Evolutionary conservation across 2,888 invertebrate species (phyloP), one percentile per base, ranked within the genome.

Genomic region (Cremastinae sp.): DNA sequence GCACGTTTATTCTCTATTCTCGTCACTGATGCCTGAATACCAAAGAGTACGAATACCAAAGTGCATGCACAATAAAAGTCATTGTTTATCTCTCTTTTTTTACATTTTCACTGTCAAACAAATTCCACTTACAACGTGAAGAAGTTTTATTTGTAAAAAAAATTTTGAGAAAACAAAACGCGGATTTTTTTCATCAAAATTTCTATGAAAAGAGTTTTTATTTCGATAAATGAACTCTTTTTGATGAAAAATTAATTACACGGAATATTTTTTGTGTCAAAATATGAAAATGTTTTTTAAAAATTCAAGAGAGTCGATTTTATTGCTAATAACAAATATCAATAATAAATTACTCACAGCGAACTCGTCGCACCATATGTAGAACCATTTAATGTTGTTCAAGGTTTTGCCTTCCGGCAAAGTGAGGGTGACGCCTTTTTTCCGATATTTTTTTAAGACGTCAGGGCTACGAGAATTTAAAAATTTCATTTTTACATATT

Each of bases 341-440:
- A n/a, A 35, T 37, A 45, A 9, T 8, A 12, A 16, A 28, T 37
- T 83, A 92, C 94, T 93, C 86, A 97, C 97, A 70, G 95, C 92
- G 85, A 94, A 97, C 87, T 97, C 96, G 86, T 96, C 95, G 90
- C 97, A 97, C 96, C 96, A 98, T 41, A 98, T 94, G 9, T 96
- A 94, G 90, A 98, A 94, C 95, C 97, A 97, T 87, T 93, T 94
- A 87, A 96, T 92, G 90, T 95, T 96, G 83, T 93, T 92, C 75
- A 97, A 91, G 35, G 95, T 95, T 88, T 95, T 95, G 55, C 96
- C 96, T 82, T 97, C 97, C 0, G 97, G 97, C 81, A 97, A 91
- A 10, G 96, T 94, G 55, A 98, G 90, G 64, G 97, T 96, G 83
- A 97, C 92, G 85, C 95, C 93, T 90, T 96, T 95, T 83, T 95